A percentile compares a stretch with the other conserved stretches of the same genome.
phyloP scores from a whole-genome alignment of 2,797 vertebrate species.

The Anguilla marmorata region DNA sequence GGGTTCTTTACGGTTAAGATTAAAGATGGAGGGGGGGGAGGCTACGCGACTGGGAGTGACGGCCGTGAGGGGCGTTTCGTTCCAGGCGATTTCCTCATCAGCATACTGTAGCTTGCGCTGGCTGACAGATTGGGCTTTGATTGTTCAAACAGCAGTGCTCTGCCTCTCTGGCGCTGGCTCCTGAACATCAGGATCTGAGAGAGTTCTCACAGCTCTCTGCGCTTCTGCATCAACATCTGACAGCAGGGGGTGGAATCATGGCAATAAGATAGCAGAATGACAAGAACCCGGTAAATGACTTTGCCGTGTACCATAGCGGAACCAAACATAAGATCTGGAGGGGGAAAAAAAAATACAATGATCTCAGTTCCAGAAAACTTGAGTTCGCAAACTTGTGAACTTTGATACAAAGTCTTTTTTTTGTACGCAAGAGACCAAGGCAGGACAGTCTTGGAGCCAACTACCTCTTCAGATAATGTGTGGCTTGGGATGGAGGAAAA shows the following conservation, averaged over 20 bases:
- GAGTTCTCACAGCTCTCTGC: not conserved
- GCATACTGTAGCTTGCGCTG: not conserved
- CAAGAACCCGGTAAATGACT: not conserved
- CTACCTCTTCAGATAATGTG: constrained; percentile 27
- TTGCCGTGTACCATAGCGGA: not conserved
- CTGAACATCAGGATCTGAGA: constrained; percentile 7
- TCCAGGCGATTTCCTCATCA: constrained; percentile 4
- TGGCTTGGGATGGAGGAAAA: not conserved
- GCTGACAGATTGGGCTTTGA: not conserved
- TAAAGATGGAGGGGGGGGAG: not conserved
- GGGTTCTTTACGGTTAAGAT: not conserved
- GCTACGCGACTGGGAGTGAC: not conserved
- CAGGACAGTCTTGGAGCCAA: not conserved
- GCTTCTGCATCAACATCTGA: not conserved
- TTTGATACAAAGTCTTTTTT: constrained; percentile 15
- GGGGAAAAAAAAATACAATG: not conserved
- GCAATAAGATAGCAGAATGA: not conserved
- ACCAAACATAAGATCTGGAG: not conserved
- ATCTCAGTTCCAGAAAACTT: not conserved
- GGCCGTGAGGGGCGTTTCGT: not conserved
- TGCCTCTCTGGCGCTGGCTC: not conserved
- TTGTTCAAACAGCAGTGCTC: not conserved
- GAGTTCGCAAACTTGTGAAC: not conserved
- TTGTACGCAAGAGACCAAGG: not conserved
- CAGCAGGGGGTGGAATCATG: not conserved